Percentiles rank a stretch among this genome's conserved stretches.
phyloP scores from a whole-genome alignment of 2,113 vertebrate genomes.

The Progne subis region DNA sequence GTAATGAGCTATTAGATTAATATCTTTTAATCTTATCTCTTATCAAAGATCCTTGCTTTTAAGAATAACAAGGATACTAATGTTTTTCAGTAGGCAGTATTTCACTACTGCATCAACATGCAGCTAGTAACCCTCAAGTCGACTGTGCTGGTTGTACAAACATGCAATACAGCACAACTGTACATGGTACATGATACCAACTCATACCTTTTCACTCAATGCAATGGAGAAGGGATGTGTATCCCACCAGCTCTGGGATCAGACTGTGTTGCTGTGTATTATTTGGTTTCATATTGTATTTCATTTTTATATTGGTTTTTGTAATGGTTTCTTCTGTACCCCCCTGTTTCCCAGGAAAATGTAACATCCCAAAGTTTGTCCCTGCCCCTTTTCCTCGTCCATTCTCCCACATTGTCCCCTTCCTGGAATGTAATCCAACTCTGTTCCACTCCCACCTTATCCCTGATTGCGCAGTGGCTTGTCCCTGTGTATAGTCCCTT shows the following conservation, averaged over 20 bases:
- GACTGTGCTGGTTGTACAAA: not conserved
- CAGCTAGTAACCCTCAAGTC: not conserved
- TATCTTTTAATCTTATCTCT: not conserved
- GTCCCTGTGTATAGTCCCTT: too few relatives aligned
- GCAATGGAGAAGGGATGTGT: not conserved
- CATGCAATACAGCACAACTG: accelerated
- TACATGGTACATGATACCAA: not conserved
- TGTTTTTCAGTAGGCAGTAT: not conserved
- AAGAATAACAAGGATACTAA: not conserved
- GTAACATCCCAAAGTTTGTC: too few relatives aligned
- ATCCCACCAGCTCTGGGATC: not conserved
- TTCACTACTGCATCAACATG: not conserved
- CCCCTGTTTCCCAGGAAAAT: too few relatives aligned
- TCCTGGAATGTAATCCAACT: too few relatives aligned
- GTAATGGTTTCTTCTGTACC: too few relatives aligned
- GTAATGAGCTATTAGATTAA: not conserved
- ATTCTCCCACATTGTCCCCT: too few relatives aligned
- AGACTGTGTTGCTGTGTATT: not conserved
- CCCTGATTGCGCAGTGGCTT: too few relatives aligned
- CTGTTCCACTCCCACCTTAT: too few relatives aligned
- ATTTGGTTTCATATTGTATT: too few relatives aligned
- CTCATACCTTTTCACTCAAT: accelerated
- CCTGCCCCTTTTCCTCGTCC: too few relatives aligned
- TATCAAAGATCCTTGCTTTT: not conserved
- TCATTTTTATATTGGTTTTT: too few relatives aligned